Evolutionary conservation across 2,113 vertebrate species (phyloP), one percentile per base, ranked within the genome.

Genomic region (Sialia sialis): DNA sequence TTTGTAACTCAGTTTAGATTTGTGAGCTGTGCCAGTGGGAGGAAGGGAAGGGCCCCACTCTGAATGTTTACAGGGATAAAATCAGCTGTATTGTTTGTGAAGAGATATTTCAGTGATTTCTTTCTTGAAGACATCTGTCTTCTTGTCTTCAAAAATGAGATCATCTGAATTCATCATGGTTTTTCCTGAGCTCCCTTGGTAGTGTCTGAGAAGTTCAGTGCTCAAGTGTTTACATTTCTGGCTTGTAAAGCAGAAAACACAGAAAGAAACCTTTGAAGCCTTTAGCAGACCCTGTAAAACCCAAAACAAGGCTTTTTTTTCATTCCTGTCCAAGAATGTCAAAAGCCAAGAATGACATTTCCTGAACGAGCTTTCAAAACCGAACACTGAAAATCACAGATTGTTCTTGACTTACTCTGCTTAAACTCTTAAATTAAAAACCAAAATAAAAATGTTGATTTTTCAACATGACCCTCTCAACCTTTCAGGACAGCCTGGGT

Each of bases 401-500:
- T 41, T 86, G 8, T 16, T 3, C 13, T 62, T 51, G 11, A 39
- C 46, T 54, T 17, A 1, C 15, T 0, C 15, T 2, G 2, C 38
- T 26, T 9, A 58, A 89, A 51, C 44, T 39, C 26, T 3, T 48
- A 16, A 19, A 5, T 25, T 52, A 44, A 10, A 69, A 80, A 39
- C 11, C 2, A 0, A 16, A 56, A 26, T 3, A 18, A 81, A 41
- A n/a, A 8, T 0, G 1, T 4, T 11, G 10, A 49, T 54, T 67
- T 58, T 19, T 58, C 17, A 1, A 69, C 39, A 39, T 39, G 39
- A 39, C 39, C 39, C 39, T 12, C 39, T 39, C 39, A 39, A 39
- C 39, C 10, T 39, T 39, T 39, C 39, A 39, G 10, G 39, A 39
- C 11, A 39, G 39, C 11, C 13, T 39, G 10, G 39, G 39, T 11